Conservation (phyloP, 2,113 vertebrate genomes). For the Montifringilla adamsi region DNA sequence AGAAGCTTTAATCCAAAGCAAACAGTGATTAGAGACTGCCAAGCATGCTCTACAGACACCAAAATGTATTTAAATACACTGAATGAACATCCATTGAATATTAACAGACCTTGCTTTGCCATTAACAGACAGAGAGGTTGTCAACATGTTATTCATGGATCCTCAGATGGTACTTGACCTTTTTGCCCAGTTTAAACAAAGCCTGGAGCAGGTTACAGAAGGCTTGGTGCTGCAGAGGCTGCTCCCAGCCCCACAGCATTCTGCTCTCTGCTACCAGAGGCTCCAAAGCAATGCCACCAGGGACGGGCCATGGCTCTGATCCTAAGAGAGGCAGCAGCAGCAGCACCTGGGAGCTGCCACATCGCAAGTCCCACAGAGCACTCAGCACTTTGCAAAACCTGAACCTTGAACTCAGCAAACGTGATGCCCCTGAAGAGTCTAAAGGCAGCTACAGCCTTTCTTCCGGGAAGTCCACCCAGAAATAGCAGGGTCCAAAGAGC, state of each 20-base stretch:
- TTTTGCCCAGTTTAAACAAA: constrained; percentile 37
- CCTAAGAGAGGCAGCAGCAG: not conserved
- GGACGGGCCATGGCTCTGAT: fast-evolving
- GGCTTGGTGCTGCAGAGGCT: not conserved
- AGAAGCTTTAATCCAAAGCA: constrained; percentile 61
- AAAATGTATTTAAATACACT: constrained; percentile 58
- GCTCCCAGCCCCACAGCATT: not conserved
- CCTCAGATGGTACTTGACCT: constrained; percentile 40
- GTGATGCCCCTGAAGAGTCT: not conserved
- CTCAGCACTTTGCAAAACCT: not conserved
- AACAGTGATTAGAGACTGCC: constrained; percentile 49
- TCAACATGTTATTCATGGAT: constrained; percentile 58
- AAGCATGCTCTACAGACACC: constrained; percentile 49
- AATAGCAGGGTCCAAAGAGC: not conserved
- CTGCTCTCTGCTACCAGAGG: not conserved
- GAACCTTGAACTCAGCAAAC: not conserved
- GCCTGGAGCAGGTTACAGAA: not conserved
- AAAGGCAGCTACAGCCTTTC: not conserved
- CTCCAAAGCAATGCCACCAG: fast-evolving
- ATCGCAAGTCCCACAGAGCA: not conserved
- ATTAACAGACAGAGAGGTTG: constrained; percentile 57
- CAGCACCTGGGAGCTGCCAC: not conserved
- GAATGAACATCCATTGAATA: constrained; percentile 54
- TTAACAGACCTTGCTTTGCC: constrained; percentile 53
- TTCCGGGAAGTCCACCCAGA: not conserved